Evolutionary conservation across 2,888 invertebrate genomes (phyloP), one percentile per base, ranked within the genome.

Genomic region (Xylophagus ater): DNA sequence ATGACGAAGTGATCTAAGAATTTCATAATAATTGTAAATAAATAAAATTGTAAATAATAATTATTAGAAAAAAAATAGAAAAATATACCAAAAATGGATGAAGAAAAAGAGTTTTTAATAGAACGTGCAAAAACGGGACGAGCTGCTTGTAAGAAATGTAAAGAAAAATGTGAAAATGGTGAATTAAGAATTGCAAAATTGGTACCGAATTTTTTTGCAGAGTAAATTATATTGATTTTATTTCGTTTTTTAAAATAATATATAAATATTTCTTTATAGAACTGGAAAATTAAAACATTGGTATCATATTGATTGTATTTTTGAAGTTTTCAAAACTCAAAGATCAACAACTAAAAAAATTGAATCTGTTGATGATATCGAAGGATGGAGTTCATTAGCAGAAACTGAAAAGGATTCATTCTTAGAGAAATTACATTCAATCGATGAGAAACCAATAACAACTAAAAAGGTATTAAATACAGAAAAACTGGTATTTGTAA

Each of bases 121-220:
- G 90, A 90, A 49, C 73, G 81, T 45, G 87, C 88, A 0, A 88
- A 88, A 65, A 72, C 77, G 9, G 83, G 83, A 0, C 71, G 82
- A 34, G 82, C 90, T 1, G 74, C 76, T 10, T 92, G 92, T 57
- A 89, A 89, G 60, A 85, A 81, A 53, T 92, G 90, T 60, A 90
- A 89, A 66, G 68, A 73, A 42, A 80, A 80, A 53, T 81, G 87
- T 53, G 73, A 74, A 2, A 73, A 76, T 54, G 84, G 79, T 15
- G 70, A 74, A 42, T 54, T 88, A 30, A 70, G 90, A 41, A 66
- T 90, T 31, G 89, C 83, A 0, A 89, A 88, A 60, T 48, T 86
- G 13, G 73, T 76, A 4, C 65, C 79, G 2, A 90, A 86, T 62
- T 86, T 24, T 19, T 41, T 45, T 24, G 36, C 42, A 2, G 42